Evolutionary conservation across 2,888 invertebrate genomes (phyloP).

Genomic region (Ennomos fuscantarius): DNA sequence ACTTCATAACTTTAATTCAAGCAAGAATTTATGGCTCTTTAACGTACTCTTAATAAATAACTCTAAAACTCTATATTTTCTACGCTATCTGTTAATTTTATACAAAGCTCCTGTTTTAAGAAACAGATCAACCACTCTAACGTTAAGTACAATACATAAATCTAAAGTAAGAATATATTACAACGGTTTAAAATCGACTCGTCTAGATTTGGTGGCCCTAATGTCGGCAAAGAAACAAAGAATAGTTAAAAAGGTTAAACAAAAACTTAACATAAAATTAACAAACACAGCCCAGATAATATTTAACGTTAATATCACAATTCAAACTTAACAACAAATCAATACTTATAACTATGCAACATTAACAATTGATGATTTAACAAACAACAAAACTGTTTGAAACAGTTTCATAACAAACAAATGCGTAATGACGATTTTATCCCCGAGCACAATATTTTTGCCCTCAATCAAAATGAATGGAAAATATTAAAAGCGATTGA

Average conservation of each 20-base stretch:
- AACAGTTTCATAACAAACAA: constrained; percentile 47
- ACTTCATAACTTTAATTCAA: too few relatives aligned
- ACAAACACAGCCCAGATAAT: constrained; percentile 80
- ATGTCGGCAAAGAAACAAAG: constrained; percentile 73
- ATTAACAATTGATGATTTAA: constrained; percentile 57
- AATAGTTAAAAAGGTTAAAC: constrained; percentile 70
- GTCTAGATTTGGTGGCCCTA: constrained; percentile 63
- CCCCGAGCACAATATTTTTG: constrained; percentile 45
- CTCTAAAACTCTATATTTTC: constrained; percentile 38
- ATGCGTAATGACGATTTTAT: constrained; percentile 70
- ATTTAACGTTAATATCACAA: constrained; percentile 69
- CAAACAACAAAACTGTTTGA: constrained; percentile 41
- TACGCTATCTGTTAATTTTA: constrained; percentile 85
- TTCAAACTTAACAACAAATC: constrained; percentile 78
- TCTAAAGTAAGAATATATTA: constrained; percentile 46
- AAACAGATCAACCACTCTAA: constrained; percentile 54
- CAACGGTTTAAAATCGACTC: constrained; percentile 34
- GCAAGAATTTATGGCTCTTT: background rate
- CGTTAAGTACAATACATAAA: constrained; percentile 37
- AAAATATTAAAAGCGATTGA: constrained; percentile 31
- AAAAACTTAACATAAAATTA: constrained; percentile 85
- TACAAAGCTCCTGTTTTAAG: constrained; percentile 86
- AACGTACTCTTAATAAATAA: constrained; percentile 54
- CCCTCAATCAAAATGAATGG: constrained; percentile 30
- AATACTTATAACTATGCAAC: constrained; percentile 76